Base-by-base conservation (phyloP, 2,113 vertebrate species). In the Oryzias woworae region DNA sequence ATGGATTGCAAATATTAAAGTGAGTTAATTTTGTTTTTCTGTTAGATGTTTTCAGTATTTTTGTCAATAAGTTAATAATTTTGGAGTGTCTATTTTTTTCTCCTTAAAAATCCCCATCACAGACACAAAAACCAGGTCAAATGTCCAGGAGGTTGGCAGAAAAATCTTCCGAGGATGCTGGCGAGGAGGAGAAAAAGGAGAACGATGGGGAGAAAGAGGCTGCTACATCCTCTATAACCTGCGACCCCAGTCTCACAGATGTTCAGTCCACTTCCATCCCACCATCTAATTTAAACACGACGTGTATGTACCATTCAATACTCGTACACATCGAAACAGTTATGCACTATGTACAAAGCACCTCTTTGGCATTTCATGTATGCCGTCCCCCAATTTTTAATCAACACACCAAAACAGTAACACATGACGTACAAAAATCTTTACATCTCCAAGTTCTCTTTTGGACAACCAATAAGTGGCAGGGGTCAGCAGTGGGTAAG, bases 241-340 rank as follows among this genome's bases (percentile, higher is more conserved):
- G 92, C 53, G 94, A 95, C 88, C 94, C 95, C 91, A 94, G 94
- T 92, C 94, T 94, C 92, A 95, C 94, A 87, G 94, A 95, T 77
- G 93, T 91, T 90, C 92, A 93, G 91, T 88, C 93, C 81, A 81
- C 94, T 86, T 87, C 94, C 81, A 89, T 89, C 86, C 86, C 94
- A 83, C 85, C 95, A 77, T 79, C 96, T 91, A 85, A 93, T 86
- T 93, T 95, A 86, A 90, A 89, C 93, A 95, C 95, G 78, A 62
- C 81, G 94, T 95, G 97, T 99, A 99, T 92, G 96, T 98, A 97
- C 95, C 87, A 76, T 89, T 88, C 82, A 89, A 92, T 92, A 92
- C 89, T 92, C 91, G 82, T 83, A 88, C 85, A 89, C 74, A 69
- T 80, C 67, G 64, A 52, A 65, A 15, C 67, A 70, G 45, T 60